phyloP scores from a whole-genome alignment of 2,113 vertebrate genomes.

The Dicerorhinus sumatrensis region DNA sequence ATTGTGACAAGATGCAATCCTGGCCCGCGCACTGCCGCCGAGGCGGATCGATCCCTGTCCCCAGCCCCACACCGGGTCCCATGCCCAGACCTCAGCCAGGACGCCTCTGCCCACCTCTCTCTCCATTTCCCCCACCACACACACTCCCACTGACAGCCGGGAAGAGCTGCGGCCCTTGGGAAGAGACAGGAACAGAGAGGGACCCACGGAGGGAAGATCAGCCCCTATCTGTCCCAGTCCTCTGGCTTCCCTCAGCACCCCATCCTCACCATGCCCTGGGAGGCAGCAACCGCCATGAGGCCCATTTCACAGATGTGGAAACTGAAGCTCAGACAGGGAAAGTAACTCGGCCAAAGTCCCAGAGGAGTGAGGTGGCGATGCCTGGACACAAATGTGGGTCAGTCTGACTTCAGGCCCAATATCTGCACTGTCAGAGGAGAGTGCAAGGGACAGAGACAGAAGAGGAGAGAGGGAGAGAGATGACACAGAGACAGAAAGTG shows the following conservation, averaged over 20 bases:
- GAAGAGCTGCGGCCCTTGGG: background rate
- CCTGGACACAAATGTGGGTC: background rate
- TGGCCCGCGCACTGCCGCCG: constrained; percentile 93
- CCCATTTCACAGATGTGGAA: constrained; percentile 75
- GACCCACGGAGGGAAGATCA: background rate
- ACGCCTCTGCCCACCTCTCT: constrained; percentile 40
- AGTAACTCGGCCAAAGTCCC: background rate
- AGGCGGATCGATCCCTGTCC: constrained; percentile 93
- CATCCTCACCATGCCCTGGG: background rate
- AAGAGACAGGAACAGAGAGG: background rate
- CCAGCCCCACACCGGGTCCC: constrained; percentile 72
- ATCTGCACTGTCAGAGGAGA: background rate
- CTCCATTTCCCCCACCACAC: background rate
- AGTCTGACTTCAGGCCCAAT: background rate
- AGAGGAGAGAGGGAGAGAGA: background rate
- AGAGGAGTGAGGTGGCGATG: background rate
- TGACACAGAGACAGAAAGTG: background rate
- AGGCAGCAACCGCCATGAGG: background rate
- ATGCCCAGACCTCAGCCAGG: constrained; percentile 48
- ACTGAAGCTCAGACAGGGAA: background rate
- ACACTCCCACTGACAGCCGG: background rate
- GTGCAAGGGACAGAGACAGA: background rate
- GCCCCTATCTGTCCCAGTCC: background rate
- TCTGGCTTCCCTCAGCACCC: background rate
- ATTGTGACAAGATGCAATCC: constrained; percentile 99